These are phyloP conservation scores for Anomalospiza imberbis DNA, from an alignment of 2,797 vertebrate species.

Conservation along the genomic window DNA sequence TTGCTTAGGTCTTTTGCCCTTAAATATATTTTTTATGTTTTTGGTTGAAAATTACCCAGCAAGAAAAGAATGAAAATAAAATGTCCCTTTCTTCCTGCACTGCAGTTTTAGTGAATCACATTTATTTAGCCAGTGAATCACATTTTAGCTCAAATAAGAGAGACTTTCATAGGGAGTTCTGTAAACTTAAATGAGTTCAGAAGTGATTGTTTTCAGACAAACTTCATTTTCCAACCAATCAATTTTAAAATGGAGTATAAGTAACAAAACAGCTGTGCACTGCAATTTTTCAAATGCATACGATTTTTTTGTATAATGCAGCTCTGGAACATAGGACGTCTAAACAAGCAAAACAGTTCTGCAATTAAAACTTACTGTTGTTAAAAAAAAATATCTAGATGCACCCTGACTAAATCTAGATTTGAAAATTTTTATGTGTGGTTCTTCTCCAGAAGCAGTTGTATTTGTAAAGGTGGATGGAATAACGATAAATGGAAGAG, in stretches of 20 bases:
- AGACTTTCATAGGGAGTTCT: neutral
- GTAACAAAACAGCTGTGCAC: slow-evolving; percentile 26
- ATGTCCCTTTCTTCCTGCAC: neutral
- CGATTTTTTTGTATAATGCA: slow-evolving; percentile 11
- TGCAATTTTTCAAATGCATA: slow-evolving; percentile 40
- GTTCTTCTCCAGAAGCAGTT: neutral
- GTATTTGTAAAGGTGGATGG: neutral
- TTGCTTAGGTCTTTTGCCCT: neutral
- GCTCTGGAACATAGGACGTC: neutral
- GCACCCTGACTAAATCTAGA: neutral
- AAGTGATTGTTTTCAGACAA: slow-evolving; percentile 57
- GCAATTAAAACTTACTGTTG: slow-evolving; percentile 35
- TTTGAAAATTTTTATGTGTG: neutral
- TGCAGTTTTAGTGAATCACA: slow-evolving; percentile 15
- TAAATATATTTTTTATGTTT: neutral
- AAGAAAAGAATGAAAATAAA: neutral
- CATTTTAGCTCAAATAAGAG: slow-evolving; percentile 21
- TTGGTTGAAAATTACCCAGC: neutral
- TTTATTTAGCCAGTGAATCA: slow-evolving; percentile 16
- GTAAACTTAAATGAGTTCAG: slow-evolving; percentile 30
- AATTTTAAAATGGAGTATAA: slow-evolving; percentile 37
- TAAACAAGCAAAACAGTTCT: slow-evolving; percentile 28
- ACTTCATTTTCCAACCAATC: slow-evolving; percentile 55
- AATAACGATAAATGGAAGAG: neutral
- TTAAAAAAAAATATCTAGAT: neutral